Evolutionary conservation across 2,113 vertebrate genomes (phyloP).

Genomic region (Malurus elegans): DNA sequence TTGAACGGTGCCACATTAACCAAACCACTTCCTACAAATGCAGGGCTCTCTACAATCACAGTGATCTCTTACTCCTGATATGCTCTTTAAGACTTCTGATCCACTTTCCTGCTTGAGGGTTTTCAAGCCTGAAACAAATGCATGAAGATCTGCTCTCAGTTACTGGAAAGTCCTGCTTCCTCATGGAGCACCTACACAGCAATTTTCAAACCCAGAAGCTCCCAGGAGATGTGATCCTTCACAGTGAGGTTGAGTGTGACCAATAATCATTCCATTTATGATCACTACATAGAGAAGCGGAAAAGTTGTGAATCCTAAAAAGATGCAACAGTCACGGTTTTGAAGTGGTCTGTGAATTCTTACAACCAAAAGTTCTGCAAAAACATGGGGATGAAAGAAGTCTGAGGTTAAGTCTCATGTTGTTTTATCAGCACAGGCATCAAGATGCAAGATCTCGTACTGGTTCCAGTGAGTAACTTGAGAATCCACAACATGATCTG

Average conservation of each 20-base stretch:
- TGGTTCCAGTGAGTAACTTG: not conserved
- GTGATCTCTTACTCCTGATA: not conserved
- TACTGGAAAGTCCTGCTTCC: not conserved
- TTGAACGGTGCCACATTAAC: not conserved
- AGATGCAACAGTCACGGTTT: not conserved
- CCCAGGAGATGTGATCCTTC: not conserved
- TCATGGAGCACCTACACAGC: not conserved
- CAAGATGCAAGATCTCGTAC: not conserved
- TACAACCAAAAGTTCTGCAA: not conserved
- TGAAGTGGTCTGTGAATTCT: not conserved
- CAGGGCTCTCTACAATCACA: not conserved
- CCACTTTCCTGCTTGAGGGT: not conserved
- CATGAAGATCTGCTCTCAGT: not conserved
- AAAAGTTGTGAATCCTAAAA: not conserved
- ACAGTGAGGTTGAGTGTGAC: rapidly evolving
- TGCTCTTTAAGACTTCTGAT: not conserved
- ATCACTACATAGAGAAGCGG: not conserved
- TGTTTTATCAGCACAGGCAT: not conserved
- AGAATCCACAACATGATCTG: not conserved
- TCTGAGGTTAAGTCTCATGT: not conserved
- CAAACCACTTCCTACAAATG: not conserved
- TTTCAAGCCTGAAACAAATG: not conserved
- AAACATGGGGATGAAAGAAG: not conserved
- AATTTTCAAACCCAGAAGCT: not conserved
- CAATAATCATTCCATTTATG: not conserved